Evolutionary conservation across 2,797 vertebrate genomes (phyloP).

Genomic region (Trachurus trachurus): DNA sequence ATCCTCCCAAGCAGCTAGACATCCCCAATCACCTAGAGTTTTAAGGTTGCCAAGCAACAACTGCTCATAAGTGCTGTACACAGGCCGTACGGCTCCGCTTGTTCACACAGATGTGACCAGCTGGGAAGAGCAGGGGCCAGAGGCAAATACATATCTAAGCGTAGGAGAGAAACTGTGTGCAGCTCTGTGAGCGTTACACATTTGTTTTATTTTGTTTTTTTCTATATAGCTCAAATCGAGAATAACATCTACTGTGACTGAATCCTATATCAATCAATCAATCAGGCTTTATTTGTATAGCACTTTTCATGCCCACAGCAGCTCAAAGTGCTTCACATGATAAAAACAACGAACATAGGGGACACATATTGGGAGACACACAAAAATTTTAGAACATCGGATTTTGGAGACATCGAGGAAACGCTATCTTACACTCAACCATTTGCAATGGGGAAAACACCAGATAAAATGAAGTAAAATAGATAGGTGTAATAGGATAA

Average conservation of each 20-base stretch:
- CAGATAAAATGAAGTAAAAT: too few species aligned
- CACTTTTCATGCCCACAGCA: too few species aligned
- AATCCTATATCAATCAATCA: constrained; percentile 2
- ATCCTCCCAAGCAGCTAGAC: constrained; percentile 52
- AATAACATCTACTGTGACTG: constrained; percentile 3
- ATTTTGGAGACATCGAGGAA: too few species aligned
- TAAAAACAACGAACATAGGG: too few species aligned
- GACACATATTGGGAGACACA: too few species aligned
- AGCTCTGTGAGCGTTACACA: constrained; percentile 17
- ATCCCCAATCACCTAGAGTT: constrained; percentile 71
- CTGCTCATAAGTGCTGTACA: constrained; percentile 50
- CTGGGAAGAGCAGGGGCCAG: constrained; percentile 65
- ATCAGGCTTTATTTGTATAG: too few species aligned
- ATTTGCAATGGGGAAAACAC: too few species aligned
- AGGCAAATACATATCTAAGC: constrained; percentile 63
- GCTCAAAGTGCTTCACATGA: too few species aligned
- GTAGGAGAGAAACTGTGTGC: constrained; percentile 29
- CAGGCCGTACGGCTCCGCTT: constrained; percentile 50
- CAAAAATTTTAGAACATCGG: too few species aligned
- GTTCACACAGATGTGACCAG: constrained; percentile 75
- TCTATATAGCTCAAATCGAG: not conserved
- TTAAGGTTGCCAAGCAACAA: constrained; percentile 83
- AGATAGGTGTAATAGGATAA: too few species aligned
- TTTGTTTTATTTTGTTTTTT: not conserved
- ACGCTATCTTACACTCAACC: too few species aligned